phyloP scores from a whole-genome alignment of 2,113 vertebrate genomes.

The Pygoscelis antarcticus region DNA sequence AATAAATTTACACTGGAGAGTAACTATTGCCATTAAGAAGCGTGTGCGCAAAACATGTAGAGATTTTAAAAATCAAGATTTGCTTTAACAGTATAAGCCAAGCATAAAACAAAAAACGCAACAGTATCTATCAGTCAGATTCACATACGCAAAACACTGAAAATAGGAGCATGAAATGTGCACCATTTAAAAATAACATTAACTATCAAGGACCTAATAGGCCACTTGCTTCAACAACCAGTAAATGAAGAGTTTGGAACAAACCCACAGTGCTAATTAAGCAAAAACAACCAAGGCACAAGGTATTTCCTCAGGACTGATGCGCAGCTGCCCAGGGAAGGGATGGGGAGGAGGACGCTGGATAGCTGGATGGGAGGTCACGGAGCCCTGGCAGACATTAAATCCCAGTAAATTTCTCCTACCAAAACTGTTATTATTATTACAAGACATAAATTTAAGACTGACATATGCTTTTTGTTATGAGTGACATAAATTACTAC shows the following conservation, averaged over 20 bases:
- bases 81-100: background rate
- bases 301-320: background rate
- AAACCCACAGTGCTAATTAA: background rate
- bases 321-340: background rate
- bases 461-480: background rate
- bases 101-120: background rate
- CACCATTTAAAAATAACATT: background rate
- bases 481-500: background rate
- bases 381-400: background rate
- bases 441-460: background rate
- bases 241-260: background rate
- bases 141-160: background rate
- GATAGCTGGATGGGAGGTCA: background rate
- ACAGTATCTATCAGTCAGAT: background rate
- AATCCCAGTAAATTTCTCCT: background rate
- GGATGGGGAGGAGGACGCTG: background rate
- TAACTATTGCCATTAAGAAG: background rate
- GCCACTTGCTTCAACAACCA: background rate
- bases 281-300: background rate
- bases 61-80: background rate
- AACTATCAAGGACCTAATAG: background rate
- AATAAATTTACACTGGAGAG: background rate
- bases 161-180: background rate
- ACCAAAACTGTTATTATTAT: background rate
- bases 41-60: background rate